Conservation (phyloP, 2,113 vertebrate genomes). For the Meles meles region DNA sequence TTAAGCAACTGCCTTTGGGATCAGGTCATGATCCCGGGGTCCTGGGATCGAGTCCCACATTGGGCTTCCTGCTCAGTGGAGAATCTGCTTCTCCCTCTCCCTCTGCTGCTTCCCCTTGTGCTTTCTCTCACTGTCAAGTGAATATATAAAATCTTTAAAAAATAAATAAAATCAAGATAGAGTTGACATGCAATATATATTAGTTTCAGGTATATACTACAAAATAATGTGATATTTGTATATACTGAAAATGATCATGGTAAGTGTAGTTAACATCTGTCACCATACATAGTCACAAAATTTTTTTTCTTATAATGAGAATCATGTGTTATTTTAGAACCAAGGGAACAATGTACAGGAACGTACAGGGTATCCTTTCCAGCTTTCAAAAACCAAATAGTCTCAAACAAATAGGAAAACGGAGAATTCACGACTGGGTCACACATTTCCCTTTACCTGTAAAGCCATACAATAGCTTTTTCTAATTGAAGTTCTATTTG, state of each 20-base stretch:
- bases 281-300: neutral
- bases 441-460: neutral
- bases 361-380: neutral
- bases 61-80: too few species aligned
- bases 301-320: neutral
- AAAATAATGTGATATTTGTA: neutral
- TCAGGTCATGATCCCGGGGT: too few species aligned
- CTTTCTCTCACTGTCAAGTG: too few species aligned
- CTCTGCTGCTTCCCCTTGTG: too few species aligned
- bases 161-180: neutral
- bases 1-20: too few species aligned
- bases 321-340: conserved; percentile 1
- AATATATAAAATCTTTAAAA: too few species aligned
- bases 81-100: too few species aligned
- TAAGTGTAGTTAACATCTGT: neutral
- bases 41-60: too few species aligned
- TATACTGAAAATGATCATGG: neutral
- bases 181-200: neutral
- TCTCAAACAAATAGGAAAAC: neutral
- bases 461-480: neutral
- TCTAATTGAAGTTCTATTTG: neutral
- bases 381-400: neutral
- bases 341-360: neutral
- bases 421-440: neutral
- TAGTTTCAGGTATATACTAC: neutral